Base-by-base conservation (phyloP, 2,888 invertebrate species). In the Melieria crassipennis region DNA sequence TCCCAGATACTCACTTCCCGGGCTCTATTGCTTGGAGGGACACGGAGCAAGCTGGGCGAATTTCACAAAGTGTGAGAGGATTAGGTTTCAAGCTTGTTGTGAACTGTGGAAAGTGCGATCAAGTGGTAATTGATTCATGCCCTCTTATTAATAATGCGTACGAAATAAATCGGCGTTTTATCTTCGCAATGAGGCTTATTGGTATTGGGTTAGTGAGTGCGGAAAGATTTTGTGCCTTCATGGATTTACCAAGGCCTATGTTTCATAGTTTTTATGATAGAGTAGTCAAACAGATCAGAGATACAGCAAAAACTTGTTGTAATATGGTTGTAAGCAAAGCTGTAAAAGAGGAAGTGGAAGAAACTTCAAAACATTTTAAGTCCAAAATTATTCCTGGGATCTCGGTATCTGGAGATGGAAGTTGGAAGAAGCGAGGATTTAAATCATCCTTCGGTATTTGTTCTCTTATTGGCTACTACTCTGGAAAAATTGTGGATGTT, bases 41-140 rank as follows among this genome's bases (percentile, higher is more conserved):
- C n/a, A n/a, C n/a, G n/a, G n/a, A n/a, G n/a, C n/a, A n/a, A n/a
- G n/a, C n/a, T n/a, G n/a, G n/a, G n/a, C n/a, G n/a, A n/a, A 48
- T 73, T 76, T 75, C 75, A 9, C 73, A 72, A 50, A 70, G 71
- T 67, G 69, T 73, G 69, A 77, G 78, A 57, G 76, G 78, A 76
- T 78, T 80, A 65, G 78, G 76, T 65, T 80, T 79, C 71, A 79
- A 78, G 76, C 77, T 80, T 70, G 71, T 76, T 74, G 11, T 78
- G 11, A 30, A 74, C 48, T 78, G 78, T 77, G 76, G 77, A 72
- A 76, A 77, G 43, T 78, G 77, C 73, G 55, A 9, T 16, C 16
- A 16, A 16, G 16, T 16, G 16, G 16, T 16, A 16, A 16, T 16
- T 16, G 16, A 16, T 16, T 16, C 79, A 57, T 45, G 77, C 63